Percentiles rank a stretch among this genome's conserved stretches.
phyloP scores from a whole-genome alignment of 2,888 invertebrate genomes.

The Agrochola macilenta region DNA sequence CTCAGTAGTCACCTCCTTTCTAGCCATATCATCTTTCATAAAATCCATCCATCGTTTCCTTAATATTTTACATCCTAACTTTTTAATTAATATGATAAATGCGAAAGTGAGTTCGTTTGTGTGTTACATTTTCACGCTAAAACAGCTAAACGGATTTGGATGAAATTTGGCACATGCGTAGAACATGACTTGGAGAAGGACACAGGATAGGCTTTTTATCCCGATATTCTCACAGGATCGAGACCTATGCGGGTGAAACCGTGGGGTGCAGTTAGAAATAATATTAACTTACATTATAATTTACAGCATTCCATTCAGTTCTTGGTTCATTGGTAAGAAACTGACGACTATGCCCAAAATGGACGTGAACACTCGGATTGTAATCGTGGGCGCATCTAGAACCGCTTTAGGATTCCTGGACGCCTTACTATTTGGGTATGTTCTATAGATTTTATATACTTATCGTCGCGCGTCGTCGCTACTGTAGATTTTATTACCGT shows the following conservation, averaged over 20 bases:
- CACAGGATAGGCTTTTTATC: too few relatives aligned
- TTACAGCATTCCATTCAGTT: slow-evolving; percentile 80
- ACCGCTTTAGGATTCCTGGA: slow-evolving; percentile 92
- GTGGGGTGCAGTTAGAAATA: not conserved
- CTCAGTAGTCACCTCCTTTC: not conserved
- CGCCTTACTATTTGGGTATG: slow-evolving; percentile 89
- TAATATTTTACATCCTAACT: not conserved
- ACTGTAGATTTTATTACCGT: too few relatives aligned
- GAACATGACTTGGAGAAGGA: too few relatives aligned
- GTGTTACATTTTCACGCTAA: too few relatives aligned
- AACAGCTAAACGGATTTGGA: too few relatives aligned
- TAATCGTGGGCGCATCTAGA: slow-evolving; percentile 92
- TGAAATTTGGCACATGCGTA: too few relatives aligned
- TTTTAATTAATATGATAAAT: too few relatives aligned
- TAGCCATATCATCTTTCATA: not conserved
- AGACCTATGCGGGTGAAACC: too few relatives aligned
- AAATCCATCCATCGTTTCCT: not conserved
- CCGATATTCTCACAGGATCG: too few relatives aligned
- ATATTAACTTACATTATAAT: not conserved
- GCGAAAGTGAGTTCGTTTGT: too few relatives aligned
- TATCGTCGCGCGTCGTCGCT: not conserved
- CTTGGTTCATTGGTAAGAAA: slow-evolving; percentile 86
- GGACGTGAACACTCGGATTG: slow-evolving; percentile 90
- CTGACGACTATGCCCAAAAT: slow-evolving; percentile 85
- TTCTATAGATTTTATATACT: not conserved